These are phyloP conservation scores for Aphelinus atriplicis DNA, from an alignment of 1,140 invertebrate species.

Conservation along the genomic window DNA sequence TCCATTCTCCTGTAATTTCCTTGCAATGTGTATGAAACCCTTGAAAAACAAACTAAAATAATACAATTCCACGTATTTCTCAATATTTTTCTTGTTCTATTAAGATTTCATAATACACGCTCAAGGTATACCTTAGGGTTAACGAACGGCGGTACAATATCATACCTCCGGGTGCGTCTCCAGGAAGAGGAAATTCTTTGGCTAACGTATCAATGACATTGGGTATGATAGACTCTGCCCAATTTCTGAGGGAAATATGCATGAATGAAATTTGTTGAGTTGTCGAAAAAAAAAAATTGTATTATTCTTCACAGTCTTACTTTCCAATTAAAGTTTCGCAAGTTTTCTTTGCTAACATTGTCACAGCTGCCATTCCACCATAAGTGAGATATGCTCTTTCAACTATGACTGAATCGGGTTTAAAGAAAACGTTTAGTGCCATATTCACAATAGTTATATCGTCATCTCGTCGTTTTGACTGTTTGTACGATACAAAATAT, in stretches of 20 bases:
- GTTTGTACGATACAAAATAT: slow-evolving; percentile 89
- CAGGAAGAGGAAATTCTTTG: slow-evolving; percentile 80
- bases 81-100: background rate
- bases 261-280: no score
- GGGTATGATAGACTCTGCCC: slow-evolving; percentile 79
- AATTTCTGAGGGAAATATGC: slow-evolving; percentile 53
- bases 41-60: slow-evolving; percentile 87
- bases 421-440: slow-evolving; percentile 76
- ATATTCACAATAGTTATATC: slow-evolving; percentile 95
- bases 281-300: no score
- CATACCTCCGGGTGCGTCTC: slow-evolving; percentile 90
- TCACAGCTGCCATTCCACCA: slow-evolving; percentile 92
- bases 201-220: slow-evolving; percentile 72
- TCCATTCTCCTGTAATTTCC: slow-evolving; percentile 66
- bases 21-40: slow-evolving; percentile 80
- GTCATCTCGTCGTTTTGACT: slow-evolving; percentile 89
- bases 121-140: slow-evolving; percentile 68
- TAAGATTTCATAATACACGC: background rate
- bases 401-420: slow-evolving; percentile 68
- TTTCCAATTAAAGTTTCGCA: slow-evolving; percentile 72
- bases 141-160: slow-evolving; percentile 84
- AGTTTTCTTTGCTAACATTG: slow-evolving; percentile 79
- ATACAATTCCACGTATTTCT: background rate
- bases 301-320: slow-evolving; percentile 51
- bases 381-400: slow-evolving; percentile 77